Percentiles rank a stretch among this genome's conserved stretches.
Conservation (phyloP, 2,113 vertebrate species). For the Misgurnus mizolepis region DNA sequence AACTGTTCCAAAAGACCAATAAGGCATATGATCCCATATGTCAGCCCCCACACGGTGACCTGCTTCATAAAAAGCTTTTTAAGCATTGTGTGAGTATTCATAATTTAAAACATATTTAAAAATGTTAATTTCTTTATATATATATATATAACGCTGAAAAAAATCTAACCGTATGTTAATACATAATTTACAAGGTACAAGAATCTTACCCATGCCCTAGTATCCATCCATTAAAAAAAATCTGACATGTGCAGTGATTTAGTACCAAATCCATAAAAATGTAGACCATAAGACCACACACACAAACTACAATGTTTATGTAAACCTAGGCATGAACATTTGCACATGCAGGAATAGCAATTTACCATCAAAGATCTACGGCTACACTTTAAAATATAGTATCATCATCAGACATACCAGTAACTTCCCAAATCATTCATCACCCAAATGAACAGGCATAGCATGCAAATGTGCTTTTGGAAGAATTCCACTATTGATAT, state of each 20-base stretch:
- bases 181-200: background rate
- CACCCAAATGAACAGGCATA: background rate
- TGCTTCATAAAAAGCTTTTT: too few species aligned
- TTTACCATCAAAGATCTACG: background rate
- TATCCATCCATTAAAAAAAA: background rate
- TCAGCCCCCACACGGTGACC: too few species aligned
- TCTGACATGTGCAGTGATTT: background rate
- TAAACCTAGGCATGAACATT: background rate
- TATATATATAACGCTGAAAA: too few species aligned
- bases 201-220: background rate
- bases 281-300: background rate
- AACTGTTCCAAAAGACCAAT: too few species aligned
- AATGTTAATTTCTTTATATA: too few species aligned
- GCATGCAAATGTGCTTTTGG: conserved; percentile 1
- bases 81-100: too few species aligned
- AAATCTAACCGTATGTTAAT: background rate
- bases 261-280: background rate
- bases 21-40: too few species aligned
- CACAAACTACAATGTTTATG: background rate
- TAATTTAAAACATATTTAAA: too few species aligned
- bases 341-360: background rate
- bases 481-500: conserved; percentile 3
- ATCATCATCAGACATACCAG: background rate
- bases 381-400: conserved; percentile 35
- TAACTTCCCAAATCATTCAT: conserved; percentile 11